A percentile compares a stretch with the other conserved stretches of the same genome.
phyloP scores from a whole-genome alignment of 2,888 invertebrate species.

The Malthinus flaveolus region DNA sequence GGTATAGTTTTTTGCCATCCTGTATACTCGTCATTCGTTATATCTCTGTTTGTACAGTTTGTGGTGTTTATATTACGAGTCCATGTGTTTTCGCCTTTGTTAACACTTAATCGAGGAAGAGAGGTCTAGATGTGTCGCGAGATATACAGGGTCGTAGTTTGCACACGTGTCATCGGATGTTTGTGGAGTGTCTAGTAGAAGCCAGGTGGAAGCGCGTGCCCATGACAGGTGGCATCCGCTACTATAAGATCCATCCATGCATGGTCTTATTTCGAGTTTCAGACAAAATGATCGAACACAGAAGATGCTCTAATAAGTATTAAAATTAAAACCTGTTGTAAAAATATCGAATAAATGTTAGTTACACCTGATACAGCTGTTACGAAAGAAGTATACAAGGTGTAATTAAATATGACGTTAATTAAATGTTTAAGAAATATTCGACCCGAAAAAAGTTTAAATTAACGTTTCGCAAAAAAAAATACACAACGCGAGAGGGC shows the following conservation, averaged over 20 bases:
- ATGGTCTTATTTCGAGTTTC: neutral
- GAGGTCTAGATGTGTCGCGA: constrained; percentile 19
- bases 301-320: constrained; percentile 9
- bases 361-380: constrained; percentile 23
- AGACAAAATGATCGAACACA: neutral
- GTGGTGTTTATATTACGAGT: neutral
- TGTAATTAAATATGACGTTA: neutral
- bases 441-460: neutral
- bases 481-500: neutral
- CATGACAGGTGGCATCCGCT: constrained; percentile 31
- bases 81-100: constrained; percentile 12
- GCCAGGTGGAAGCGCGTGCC: constrained; percentile 27
- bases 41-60: no score
- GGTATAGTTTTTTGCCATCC: no score
- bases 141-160: constrained; percentile 22
- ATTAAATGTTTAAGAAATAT: neutral
- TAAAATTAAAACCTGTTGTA: constrained; percentile 19
- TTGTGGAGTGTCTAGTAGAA: constrained; percentile 29
- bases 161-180: constrained; percentile 29
- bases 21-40: no score
- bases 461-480: neutral
- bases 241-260: constrained; percentile 7
- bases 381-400: neutral
- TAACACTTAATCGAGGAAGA: constrained; percentile 16
- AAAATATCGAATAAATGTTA: constrained; percentile 14